phyloP scores from a whole-genome alignment of 2,888 invertebrate genomes.

The Ormyrus thymus region DNA sequence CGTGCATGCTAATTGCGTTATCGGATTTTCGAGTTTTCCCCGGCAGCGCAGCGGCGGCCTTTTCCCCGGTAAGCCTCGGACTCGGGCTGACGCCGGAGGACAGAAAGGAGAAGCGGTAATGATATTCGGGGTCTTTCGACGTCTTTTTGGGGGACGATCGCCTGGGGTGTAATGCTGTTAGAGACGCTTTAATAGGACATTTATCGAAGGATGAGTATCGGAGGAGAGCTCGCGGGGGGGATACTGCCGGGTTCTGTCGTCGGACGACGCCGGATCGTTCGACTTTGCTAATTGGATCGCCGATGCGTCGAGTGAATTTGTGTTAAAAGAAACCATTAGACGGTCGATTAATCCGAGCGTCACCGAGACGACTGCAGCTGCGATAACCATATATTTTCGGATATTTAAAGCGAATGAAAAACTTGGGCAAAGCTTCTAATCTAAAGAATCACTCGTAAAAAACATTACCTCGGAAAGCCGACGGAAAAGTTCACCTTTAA shows the following conservation, averaged over 20 bases:
- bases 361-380: too few species aligned
- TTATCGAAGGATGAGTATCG: not conserved
- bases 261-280: too few species aligned
- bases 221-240: too few species aligned
- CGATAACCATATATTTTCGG: too few species aligned
- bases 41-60: not conserved
- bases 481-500: slow-evolving; percentile 2
- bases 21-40: slow-evolving; percentile 42
- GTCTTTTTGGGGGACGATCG: not conserved
- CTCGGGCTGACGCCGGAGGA: not conserved
- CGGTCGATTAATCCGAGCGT: too few species aligned
- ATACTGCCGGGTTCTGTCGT: too few species aligned
- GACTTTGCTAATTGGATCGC: too few species aligned
- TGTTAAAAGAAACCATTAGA: too few species aligned
- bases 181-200: slow-evolving; percentile 21
- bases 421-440: too few species aligned
- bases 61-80: not conserved
- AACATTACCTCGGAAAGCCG: not conserved
- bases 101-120: not conserved
- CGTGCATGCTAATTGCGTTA: slow-evolving; percentile 50
- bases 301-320: too few species aligned
- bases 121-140: not conserved
- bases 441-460: too few species aligned
- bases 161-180: slow-evolving; percentile 18
- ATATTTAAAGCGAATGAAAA: too few species aligned